Base-by-base conservation (phyloP, 2,797 vertebrate genomes). In the Heliangelus exortis region DNA sequence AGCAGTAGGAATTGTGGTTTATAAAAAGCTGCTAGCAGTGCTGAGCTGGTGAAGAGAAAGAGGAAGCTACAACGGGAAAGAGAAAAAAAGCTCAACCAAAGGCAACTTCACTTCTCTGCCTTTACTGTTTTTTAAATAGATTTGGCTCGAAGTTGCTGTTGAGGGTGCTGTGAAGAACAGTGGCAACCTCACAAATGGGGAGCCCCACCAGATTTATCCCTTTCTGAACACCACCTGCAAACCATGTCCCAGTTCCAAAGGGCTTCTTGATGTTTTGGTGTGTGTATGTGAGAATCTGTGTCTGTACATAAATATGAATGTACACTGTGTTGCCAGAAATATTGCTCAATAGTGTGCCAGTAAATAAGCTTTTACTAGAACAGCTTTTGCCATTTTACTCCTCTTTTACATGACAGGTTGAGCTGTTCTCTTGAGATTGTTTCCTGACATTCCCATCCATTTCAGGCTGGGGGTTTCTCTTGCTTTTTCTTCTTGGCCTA, bases 11-110 rank as follows among this genome's bases (percentile, higher is more conserved):
- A 97, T 97, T 50, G 47, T 93, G 92, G 95, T 97, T 97, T 97
- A 97, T 97, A 97, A 97, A 97, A 97, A 97, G 96, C 93, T 95
- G 85, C 96, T 76, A 96, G 90, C 96, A 96, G 67, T 97, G 97
- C 97, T 97, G 97, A 97, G 97, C 94, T 97, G 96, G 96, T 97
- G 96, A 97, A 97, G 96, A 97, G 94, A 97, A 97, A 97, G 96
- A 96, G 96, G 96, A 97, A 97, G 93, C 90, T 93, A 31, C 94
- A 95, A 77, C 75, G 88, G 83, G 93, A 97, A 94, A 96, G 89
- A 96, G 87, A 96, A 95, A 95, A 95, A 92, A 94, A 95, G 71
- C 58, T 87, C 89, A 92, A 90, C 94, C 89, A 95, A 90, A 93
- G 86, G 90, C 93, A 94, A 97, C 93, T 94, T 96, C 86, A 95